These are phyloP conservation scores for Drosophila heteroneura DNA, from an alignment of 2,888 invertebrate species.

Conservation along the genomic window DNA sequence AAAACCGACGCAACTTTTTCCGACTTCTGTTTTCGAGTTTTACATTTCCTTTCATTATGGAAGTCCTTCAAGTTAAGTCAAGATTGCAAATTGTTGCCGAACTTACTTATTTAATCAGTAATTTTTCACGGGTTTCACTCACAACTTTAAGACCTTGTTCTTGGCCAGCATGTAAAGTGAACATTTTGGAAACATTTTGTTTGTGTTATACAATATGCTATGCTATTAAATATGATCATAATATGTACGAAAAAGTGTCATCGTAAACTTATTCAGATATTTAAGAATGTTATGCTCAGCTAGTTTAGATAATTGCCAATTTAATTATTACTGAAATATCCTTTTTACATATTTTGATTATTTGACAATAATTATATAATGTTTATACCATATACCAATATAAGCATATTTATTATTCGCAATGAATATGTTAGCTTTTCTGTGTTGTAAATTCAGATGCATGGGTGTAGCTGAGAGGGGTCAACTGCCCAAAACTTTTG, in stretches of 20 bases:
- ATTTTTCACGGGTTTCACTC: background rate
- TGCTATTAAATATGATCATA: background rate
- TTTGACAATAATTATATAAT: background rate
- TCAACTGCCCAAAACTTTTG: background rate
- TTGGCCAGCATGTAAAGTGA: background rate
- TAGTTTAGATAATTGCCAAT: background rate
- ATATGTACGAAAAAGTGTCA: background rate
- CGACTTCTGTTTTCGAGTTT: background rate
- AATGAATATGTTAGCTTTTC: background rate
- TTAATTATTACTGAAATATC: background rate
- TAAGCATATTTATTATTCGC: constrained; percentile 30
- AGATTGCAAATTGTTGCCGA: background rate
- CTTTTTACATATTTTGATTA: background rate
- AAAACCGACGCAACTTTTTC: background rate
- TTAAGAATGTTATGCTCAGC: background rate
- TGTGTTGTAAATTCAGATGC: background rate
- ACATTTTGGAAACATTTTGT: background rate
- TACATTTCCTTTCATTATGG: background rate
- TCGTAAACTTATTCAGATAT: background rate
- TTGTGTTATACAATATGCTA: background rate
- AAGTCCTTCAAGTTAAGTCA: background rate
- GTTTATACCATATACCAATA: background rate
- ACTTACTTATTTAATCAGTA: background rate
- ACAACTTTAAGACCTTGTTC: background rate
- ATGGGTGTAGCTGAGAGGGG: constrained; percentile 16